phyloP scores from a whole-genome alignment of 2,888 invertebrate genomes.

The Scaptomyza flava region DNA sequence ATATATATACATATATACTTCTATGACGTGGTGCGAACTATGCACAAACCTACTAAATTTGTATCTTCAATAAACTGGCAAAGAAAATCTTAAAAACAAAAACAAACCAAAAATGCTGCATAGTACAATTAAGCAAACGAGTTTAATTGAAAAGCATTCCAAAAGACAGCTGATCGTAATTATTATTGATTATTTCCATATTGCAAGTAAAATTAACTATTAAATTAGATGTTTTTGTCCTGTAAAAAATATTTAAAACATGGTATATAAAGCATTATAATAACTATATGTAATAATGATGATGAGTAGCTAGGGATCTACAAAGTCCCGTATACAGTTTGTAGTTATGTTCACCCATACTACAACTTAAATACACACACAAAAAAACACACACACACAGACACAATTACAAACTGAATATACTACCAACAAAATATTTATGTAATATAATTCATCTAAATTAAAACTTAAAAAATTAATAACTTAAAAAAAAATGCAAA shows the following conservation, averaged over 20 bases:
- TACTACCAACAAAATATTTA: slow-evolving; percentile 63
- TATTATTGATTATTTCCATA: slow-evolving; percentile 72
- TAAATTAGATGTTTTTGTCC: slow-evolving; percentile 84
- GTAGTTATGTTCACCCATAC: slow-evolving; percentile 74
- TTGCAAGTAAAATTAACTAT: slow-evolving; percentile 64
- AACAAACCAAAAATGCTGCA: slow-evolving; percentile 31
- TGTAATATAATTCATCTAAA: slow-evolving; percentile 79
- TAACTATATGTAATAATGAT: slow-evolving; percentile 56
- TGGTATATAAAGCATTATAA: slow-evolving; percentile 58
- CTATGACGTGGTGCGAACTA: slow-evolving; percentile 59
- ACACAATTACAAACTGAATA: slow-evolving; percentile 62
- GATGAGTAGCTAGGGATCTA: slow-evolving; percentile 66
- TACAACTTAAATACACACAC: slow-evolving; percentile 28
- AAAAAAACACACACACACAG: slow-evolving; percentile 33
- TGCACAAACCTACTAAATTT: slow-evolving; percentile 66
- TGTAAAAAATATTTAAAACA: slow-evolving; percentile 81
- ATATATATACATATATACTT: slow-evolving; percentile 65
- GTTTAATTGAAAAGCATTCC: slow-evolving; percentile 38
- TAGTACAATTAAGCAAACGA: slow-evolving; percentile 26
- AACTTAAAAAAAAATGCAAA: slow-evolving; percentile 33
- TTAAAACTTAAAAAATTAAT: slow-evolving; percentile 40
- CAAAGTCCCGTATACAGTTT: slow-evolving; percentile 60
- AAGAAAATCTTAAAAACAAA: slow-evolving; percentile 18
- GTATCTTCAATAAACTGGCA: slow-evolving; percentile 47
- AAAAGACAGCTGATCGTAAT: slow-evolving; percentile 53